A percentile compares a stretch with the other conserved stretches of the same genome.
Evolutionary conservation across 2,797 vertebrate genomes (phyloP).

Genomic region (Anguilla anguilla): DNA sequence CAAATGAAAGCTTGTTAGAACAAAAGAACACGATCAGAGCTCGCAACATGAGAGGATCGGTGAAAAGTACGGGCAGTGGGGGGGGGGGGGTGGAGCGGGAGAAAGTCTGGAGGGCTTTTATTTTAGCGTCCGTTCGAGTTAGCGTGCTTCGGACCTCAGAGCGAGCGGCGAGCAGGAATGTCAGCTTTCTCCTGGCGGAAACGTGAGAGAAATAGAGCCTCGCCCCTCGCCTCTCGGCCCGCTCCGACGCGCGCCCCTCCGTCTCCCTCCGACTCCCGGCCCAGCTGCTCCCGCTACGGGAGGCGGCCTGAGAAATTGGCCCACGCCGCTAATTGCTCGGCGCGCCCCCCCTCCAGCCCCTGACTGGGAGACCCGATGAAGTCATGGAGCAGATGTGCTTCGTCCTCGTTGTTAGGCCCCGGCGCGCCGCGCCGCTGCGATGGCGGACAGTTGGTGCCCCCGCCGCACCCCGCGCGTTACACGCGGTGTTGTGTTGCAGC

Average conservation of each 20-base stretch:
- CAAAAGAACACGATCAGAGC: slow-evolving; percentile 28
- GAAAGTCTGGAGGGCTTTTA: slow-evolving; percentile 39
- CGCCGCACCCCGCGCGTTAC: background rate
- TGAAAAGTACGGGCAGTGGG: background rate
- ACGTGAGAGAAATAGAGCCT: slow-evolving; percentile 44
- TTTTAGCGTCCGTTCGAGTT: slow-evolving; percentile 45
- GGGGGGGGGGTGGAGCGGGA: background rate
- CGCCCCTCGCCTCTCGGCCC: background rate
- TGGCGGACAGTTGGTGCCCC: slow-evolving; percentile 49
- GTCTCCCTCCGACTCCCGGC: slow-evolving; percentile 52
- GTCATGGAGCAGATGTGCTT: slow-evolving; percentile 74
- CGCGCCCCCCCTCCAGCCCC: slow-evolving; percentile 67
- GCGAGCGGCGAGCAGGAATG: slow-evolving; percentile 51
- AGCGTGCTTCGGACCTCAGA: slow-evolving; percentile 51
- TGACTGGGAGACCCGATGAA: slow-evolving; percentile 73
- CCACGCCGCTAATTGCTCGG: slow-evolving; percentile 75
- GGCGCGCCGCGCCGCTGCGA: slow-evolving; percentile 39
- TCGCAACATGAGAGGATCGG: background rate
- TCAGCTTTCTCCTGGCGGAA: slow-evolving; percentile 47
- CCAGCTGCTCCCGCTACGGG: slow-evolving; percentile 67
- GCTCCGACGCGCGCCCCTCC: background rate
- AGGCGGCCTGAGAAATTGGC: slow-evolving; percentile 70
- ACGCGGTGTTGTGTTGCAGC: slow-evolving; percentile 21
- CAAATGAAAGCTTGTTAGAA: slow-evolving; percentile 19
- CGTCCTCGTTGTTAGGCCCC: slow-evolving; percentile 28